These are phyloP conservation scores for Timandra comae DNA, from an alignment of 2,888 invertebrate genomes.

Conservation along the genomic window DNA sequence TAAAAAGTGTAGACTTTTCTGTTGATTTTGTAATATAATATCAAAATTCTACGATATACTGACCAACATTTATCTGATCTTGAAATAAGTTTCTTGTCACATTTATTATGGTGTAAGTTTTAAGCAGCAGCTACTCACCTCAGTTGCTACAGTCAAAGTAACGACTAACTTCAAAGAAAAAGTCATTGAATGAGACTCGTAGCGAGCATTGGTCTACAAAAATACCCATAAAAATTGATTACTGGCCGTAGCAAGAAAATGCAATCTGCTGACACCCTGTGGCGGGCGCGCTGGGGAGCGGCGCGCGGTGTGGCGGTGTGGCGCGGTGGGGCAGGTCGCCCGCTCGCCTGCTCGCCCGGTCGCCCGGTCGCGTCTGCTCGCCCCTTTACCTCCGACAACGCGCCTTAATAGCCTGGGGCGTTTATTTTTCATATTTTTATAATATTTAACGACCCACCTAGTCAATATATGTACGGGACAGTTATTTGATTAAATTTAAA, in stretches of 20 bases:
- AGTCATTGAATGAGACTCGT: conserved; percentile 2
- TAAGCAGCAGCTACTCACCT: no score
- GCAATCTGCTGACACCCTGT: conserved; percentile 54
- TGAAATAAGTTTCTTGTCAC: no score
- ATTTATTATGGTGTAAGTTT: no score
- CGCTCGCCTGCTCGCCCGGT: conserved; percentile 10
- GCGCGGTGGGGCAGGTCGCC: conserved; percentile 2
- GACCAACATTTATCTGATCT: no score
- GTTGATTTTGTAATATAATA: no score
- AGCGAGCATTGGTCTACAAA: conserved; percentile 44
- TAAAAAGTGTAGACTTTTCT: no score
- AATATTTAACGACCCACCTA: conserved; percentile 37
- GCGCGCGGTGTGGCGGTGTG: not conserved
- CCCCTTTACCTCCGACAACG: conserved; percentile 26
- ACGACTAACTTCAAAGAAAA: no score
- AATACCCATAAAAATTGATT: conserved; percentile 72
- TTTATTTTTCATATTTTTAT: conserved; percentile 58
- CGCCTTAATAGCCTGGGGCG: conserved; percentile 50
- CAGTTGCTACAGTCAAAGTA: no score
- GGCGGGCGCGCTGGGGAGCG: conserved; percentile 10
- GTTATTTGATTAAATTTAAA: conserved; percentile 23
- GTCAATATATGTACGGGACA: conserved; percentile 21
- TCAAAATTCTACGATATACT: no score
- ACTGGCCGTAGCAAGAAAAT: conserved; percentile 67
- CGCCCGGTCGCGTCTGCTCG: conserved; percentile 14